These are phyloP conservation scores for Lacanobia wlatinum DNA, from an alignment of 2,888 invertebrate genomes.

Conservation along the genomic window DNA sequence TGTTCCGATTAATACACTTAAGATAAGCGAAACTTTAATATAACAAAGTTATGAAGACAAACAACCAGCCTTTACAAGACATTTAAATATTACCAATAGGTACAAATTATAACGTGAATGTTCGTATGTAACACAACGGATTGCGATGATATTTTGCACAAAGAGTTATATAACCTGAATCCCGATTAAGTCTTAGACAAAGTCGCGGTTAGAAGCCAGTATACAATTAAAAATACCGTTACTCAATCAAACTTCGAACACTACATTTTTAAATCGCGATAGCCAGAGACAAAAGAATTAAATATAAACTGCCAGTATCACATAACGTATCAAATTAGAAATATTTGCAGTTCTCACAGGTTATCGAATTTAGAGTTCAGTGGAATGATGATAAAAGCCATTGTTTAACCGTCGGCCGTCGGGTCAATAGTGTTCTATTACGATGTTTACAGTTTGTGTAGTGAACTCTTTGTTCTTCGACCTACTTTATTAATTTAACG, in stretches of 20 bases:
- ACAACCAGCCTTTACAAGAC: constrained; percentile 2
- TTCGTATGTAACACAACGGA: background rate
- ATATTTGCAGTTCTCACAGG: constrained; percentile 85
- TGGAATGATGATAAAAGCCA: constrained; percentile 82
- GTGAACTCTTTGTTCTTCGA: constrained; percentile 77
- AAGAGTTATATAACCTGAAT: background rate
- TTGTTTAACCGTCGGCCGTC: constrained; percentile 80
- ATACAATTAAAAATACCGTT: constrained; percentile 32
- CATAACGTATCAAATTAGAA: constrained; percentile 73
- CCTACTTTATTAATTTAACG: constrained; percentile 75
- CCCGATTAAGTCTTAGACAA: background rate
- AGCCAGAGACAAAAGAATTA: constrained; percentile 66
- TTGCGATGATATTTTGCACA: background rate
- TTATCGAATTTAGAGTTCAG: constrained; percentile 86
- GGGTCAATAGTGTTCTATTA: constrained; percentile 77
- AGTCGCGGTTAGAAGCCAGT: too few relatives aligned
- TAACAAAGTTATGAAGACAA: constrained; percentile 23
- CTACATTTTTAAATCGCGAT: constrained; percentile 62
- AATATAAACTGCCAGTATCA: constrained; percentile 66
- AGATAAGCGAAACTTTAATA: constrained; percentile 15
- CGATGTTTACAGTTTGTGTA: constrained; percentile 71
- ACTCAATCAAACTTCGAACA: constrained; percentile 52
- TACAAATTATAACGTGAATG: background rate
- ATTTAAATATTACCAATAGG: constrained; percentile 19
- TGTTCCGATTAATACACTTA: constrained; percentile 18